These are phyloP conservation scores for Choloepus didactylus DNA, from an alignment of 2,797 vertebrate species.

Conservation along the genomic window DNA sequence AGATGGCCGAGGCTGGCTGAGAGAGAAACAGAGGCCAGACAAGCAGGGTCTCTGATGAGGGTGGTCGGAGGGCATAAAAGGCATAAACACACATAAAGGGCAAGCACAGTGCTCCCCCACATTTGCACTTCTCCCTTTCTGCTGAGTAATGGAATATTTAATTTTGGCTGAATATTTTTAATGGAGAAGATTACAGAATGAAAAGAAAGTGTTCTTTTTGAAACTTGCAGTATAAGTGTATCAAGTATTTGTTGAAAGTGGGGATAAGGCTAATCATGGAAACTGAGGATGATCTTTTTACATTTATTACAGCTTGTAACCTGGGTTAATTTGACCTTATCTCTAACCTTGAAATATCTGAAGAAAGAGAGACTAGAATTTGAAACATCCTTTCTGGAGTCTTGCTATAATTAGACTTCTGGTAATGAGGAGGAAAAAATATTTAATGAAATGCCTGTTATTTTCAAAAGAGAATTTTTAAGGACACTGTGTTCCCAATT, in stretches of 20 bases:
- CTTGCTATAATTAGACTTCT: not conserved
- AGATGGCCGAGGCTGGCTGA: not conserved
- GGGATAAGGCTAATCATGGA: constrained; percentile 39
- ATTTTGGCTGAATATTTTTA: constrained; percentile 5
- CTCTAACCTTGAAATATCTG: not conserved
- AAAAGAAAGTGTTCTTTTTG: constrained; percentile 20
- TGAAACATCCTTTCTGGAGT: not conserved
- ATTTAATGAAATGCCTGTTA: not conserved
- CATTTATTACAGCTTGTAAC: not conserved
- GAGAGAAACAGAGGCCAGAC: not conserved
- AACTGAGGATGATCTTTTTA: not conserved
- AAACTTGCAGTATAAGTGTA: not conserved
- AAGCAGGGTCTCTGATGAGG: not conserved
- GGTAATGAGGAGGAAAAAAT: not conserved
- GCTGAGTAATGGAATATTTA: not conserved
- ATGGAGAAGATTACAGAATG: not conserved
- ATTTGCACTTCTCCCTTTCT: not conserved
- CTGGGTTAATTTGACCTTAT: not conserved
- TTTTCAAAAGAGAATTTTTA: constrained; percentile 8
- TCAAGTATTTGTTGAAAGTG: not conserved
- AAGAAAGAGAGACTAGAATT: not conserved
- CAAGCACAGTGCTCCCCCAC: rapidly evolving
- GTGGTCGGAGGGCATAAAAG: not conserved
- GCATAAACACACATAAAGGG: too few species aligned
- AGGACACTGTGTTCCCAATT: not conserved